These are phyloP conservation scores for Patagioenas fasciata DNA, from an alignment of 2,113 vertebrate genomes.

Conservation along the genomic window DNA sequence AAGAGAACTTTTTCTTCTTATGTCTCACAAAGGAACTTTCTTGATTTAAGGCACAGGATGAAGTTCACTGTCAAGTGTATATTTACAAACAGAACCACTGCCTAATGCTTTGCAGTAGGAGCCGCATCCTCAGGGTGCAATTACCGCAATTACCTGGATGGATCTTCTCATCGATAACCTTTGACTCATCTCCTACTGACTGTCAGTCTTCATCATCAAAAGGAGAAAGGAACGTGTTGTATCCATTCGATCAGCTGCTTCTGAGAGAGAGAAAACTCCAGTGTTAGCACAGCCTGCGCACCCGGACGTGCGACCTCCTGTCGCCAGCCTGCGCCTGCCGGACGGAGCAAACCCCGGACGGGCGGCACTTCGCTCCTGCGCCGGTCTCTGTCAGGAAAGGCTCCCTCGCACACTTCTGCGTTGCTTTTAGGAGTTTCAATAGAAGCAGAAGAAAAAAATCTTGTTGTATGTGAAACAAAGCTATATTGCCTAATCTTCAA, in stretches of 20 bases:
- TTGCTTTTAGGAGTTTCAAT: background rate
- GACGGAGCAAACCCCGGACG: background rate
- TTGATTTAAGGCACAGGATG: background rate
- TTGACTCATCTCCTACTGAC: constrained; percentile 7
- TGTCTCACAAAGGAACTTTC: background rate
- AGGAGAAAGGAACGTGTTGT: background rate
- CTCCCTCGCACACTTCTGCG: background rate
- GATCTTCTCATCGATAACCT: constrained; percentile 62
- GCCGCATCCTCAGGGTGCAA: constrained; percentile 50
- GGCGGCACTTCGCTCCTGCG: background rate
- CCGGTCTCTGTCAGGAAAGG: background rate
- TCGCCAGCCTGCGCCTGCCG: background rate
- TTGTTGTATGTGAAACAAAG: background rate
- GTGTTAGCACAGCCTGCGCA: background rate
- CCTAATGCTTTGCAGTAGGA: background rate
- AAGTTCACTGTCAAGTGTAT: background rate
- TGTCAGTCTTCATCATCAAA: constrained; percentile 47
- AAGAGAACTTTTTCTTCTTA: background rate
- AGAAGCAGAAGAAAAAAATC: background rate
- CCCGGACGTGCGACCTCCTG: background rate
- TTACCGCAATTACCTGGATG: constrained; percentile 59
- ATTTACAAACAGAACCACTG: background rate
- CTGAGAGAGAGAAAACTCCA: background rate
- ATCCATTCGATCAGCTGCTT: background rate
- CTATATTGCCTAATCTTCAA: background rate